Base-by-base conservation (phyloP, 2,797 vertebrate genomes). In the Pipistrellus pygmaeus region DNA sequence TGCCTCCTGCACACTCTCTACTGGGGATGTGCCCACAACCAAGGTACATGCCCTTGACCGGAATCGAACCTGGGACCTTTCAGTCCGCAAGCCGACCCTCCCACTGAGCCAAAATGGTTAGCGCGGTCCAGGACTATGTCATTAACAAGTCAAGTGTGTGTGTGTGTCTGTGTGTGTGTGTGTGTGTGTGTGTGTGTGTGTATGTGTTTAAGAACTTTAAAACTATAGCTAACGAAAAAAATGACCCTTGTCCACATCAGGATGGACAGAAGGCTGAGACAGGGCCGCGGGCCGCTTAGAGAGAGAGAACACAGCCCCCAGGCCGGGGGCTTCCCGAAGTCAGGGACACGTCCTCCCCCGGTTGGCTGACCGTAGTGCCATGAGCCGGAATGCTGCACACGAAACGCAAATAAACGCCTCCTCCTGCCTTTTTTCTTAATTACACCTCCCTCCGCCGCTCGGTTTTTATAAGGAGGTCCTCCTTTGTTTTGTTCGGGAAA, bases 371-470 rank as follows among this genome's bases (percentile, higher is more conserved):
- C 35, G 25, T 86, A 60, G 8, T 38, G 12, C 30, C 88, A 46
- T 32, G 78, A 81, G 38, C 9, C 84, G 92, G 81, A 96, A 96
- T 41, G 38, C 38, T 88, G 81, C 3, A 4, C 6, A 38, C 1
- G 48, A 92, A 97, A 91, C 82, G 35, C 12, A 95, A 92, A 97
- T 85, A 91, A 95, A 17, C 6, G 25, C 78, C 55, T 73, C 95
- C 62, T 83, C 85, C 92, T 55, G 15, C 75, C 85, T 87, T 9
- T 88, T 85, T 96, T 92, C 93, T 95, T 97, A 93, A 81, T 96
- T 84, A 95, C 53, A 77, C 91, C 60, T 15, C 23, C 83, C 78
- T 93, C 97, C 83, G 78, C 48, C 46, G 80, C 55, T 91, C 35
- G 77, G n/a, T 76, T 73, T 97, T 30, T 85, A 81, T 14, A 90